Evolutionary conservation across 2,113 vertebrate genomes (phyloP), one percentile per base, ranked within the genome.

Genomic region (Mystacornis crossleyi): DNA sequence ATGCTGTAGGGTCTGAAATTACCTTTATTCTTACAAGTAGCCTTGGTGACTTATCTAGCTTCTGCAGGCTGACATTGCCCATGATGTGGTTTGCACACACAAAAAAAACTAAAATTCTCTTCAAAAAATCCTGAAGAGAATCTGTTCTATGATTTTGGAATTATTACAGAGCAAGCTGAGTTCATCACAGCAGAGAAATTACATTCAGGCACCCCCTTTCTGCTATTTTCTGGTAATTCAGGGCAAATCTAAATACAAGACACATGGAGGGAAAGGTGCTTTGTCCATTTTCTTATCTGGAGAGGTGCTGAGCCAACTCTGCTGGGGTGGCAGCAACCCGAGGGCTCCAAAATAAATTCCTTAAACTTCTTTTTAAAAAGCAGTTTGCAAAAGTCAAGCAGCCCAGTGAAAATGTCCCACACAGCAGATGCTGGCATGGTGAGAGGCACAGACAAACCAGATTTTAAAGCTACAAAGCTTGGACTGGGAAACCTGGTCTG

Each of bases 1-100:
- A 86, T 45, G 29, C 12, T 34, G 28, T 6, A 31, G 48, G 72
- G 21, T 60, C 31, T 66, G 75, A 67, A 90, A 90, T 90, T 85
- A 18, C 62, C 29, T 77, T 83, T 73, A 80, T 90, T 90, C 75
- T 66, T 70, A 64, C 43, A 45, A 26, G 34, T 18, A 48, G 42
- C 72, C 53, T 66, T 40, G 51, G 36, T 81, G 62, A 83, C 26
- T 90, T 94, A 90, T 78, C 78, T 83, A 55, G 62, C 36, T 40
- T 77, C 36, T 73, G 67, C 90, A 94, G 90, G 64, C 64, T 86
- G 81, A 24, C 79, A 71, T 88, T 93, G 83, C 66, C 61, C 51
- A 14, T 25, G 4, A 66, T 64, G 85, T 43, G 29, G 15, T 66
- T 96, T 80, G 36, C 34, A 60, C 33, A 11, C 20, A 54, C 70